phyloP scores from a whole-genome alignment of 2,888 invertebrate genomes.

The Caenorhabditis angaria region DNA sequence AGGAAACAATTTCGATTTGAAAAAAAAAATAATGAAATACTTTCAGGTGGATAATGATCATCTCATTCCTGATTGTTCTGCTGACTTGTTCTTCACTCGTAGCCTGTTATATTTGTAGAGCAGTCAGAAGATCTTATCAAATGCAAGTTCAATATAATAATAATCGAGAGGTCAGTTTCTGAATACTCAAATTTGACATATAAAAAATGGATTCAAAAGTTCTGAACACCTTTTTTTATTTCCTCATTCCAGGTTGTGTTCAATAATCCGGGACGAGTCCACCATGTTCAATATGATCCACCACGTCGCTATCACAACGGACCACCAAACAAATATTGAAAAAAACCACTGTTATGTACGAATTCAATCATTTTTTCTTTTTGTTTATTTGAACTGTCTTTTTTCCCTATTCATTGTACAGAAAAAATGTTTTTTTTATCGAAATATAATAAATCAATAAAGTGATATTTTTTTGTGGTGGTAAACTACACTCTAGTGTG shows the following conservation, averaged over 20 bases:
- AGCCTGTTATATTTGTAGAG: conserved; percentile 61
- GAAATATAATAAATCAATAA: too few relatives aligned
- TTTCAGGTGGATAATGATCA: conserved; percentile 61
- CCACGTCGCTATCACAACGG: conserved; percentile 20
- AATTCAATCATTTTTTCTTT: background rate
- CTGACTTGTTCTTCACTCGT: conserved; percentile 60
- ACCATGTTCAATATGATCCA: conserved; percentile 50
- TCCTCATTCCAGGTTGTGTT: conserved; percentile 44
- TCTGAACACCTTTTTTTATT: too few relatives aligned
- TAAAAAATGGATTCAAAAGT: too few relatives aligned
- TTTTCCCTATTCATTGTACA: too few relatives aligned
- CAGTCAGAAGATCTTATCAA: conserved; percentile 57
- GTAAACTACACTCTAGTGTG: too few relatives aligned
- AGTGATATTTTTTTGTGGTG: too few relatives aligned
- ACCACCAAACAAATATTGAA: background rate
- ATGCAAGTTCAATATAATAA: conserved; percentile 45
- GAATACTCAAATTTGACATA: background rate
- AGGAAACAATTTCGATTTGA: conserved; percentile 8
- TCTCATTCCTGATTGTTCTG: conserved; percentile 57
- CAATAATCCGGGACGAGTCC: conserved; percentile 50
- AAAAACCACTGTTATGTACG: background rate
- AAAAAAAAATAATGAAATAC: background rate
- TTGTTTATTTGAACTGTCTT: background rate
- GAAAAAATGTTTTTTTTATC: too few relatives aligned
- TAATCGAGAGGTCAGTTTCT: conserved; percentile 29